phyloP scores from a whole-genome alignment of 2,797 vertebrate species.

The Borostomias antarcticus region DNA sequence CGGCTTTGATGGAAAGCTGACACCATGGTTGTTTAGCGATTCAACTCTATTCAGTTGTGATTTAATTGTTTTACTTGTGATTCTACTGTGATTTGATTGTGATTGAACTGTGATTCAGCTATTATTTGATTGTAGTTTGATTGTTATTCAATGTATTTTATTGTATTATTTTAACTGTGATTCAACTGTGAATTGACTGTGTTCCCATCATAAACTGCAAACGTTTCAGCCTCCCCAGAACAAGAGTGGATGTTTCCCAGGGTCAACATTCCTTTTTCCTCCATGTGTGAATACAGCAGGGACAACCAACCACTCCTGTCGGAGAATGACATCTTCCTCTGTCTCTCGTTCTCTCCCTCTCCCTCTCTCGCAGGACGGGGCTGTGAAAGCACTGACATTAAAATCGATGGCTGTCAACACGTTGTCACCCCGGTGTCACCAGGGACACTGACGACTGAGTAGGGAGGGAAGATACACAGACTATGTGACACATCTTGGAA shows the following conservation, averaged over 20 bases:
- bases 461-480: constrained; percentile 41
- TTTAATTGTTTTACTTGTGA: too few relatives aligned
- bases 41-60: neutral
- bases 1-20: neutral
- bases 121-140: neutral
- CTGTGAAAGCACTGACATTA: constrained; percentile 61
- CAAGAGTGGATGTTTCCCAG: neutral
- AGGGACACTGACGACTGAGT: constrained; percentile 35
- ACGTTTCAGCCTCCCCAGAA: neutral
- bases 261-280: constrained; percentile 5
- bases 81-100: too few relatives aligned
- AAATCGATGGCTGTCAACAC: constrained; percentile 71
- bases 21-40: neutral
- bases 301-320: constrained; percentile 4
- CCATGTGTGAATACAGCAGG: constrained; percentile 39
- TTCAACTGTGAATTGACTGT: neutral
- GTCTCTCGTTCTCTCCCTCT: constrained; percentile 16
- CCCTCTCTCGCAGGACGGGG: constrained; percentile 29
- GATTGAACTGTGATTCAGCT: neutral
- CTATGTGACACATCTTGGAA: constrained; percentile 28
- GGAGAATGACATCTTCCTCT: constrained; percentile 15
- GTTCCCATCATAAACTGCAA: neutral
- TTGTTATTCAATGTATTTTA: too few relatives aligned
- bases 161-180: too few relatives aligned
- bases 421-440: constrained; percentile 38